Evolutionary conservation across 1,140 invertebrate species (phyloP).

Genomic region (Drosophila melanica): DNA sequence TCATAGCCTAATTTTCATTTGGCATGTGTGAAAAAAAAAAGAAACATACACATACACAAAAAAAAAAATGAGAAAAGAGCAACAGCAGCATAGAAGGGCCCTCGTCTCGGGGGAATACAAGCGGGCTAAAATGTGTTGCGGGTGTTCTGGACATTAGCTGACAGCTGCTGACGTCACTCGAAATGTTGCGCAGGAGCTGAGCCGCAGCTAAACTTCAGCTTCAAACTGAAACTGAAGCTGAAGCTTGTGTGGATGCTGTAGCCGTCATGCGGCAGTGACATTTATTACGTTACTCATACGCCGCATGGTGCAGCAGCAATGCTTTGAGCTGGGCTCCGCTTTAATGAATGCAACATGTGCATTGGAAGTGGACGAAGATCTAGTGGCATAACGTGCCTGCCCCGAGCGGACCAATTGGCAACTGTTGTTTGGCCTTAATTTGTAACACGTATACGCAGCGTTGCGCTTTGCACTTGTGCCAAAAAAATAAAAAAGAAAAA

Average conservation of each 20-base stretch:
- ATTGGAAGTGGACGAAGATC: constrained; percentile 13
- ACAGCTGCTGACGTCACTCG: constrained; percentile 40
- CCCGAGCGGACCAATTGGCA: neutral
- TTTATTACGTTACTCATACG: constrained; percentile 72
- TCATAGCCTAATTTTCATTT: constrained; percentile 76
- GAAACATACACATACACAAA: too few relatives aligned
- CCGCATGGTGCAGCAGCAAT: constrained; percentile 25
- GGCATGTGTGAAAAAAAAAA: constrained; percentile 35
- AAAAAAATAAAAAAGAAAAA: too few relatives aligned
- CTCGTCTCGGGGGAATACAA: constrained; percentile 4
- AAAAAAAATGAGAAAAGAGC: neutral
- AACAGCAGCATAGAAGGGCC: constrained; percentile 1
- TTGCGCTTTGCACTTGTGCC: constrained; percentile 39
- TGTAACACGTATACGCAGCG: constrained; percentile 47
- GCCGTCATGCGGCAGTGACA: constrained; percentile 54
- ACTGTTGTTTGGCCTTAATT: constrained; percentile 28
- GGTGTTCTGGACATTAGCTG: constrained; percentile 8
- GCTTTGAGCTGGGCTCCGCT: neutral
- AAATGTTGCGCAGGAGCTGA: neutral
- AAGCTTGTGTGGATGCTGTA: constrained; percentile 10
- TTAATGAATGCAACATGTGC: constrained; percentile 30
- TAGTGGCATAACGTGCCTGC: constrained; percentile 2
- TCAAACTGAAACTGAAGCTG: neutral
- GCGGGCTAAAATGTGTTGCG: constrained; percentile 19
- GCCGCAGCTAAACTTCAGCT: neutral